Base-by-base conservation (phyloP, 2,888 invertebrate genomes). In the Caenorhabditis plicata region DNA sequence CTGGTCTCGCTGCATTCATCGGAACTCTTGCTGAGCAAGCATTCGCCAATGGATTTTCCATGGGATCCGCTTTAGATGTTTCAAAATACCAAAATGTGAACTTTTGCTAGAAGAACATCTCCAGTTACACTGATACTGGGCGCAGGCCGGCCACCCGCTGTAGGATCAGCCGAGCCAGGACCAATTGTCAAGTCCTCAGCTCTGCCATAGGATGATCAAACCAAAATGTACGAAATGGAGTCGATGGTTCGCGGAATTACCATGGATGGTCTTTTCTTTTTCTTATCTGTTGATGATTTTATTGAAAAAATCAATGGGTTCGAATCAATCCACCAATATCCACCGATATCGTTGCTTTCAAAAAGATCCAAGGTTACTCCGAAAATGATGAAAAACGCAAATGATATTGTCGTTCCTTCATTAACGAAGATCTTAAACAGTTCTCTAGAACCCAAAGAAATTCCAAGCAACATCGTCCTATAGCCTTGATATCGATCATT, bases 101-200 rank as follows among this genome's bases (percentile, higher is more conserved):
- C 25, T 73, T 78, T 36, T 79, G 79, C 78, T 75, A 67, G 68
- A 68, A 66, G 43, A 63, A 79, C 66, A 71, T 79, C 35, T 68
- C 68, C 45, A 63, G 63, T 32, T 79, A 73, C 67, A 60, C 64
- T 31, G 66, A 69, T 26, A 61, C 63, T 42, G 71, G 69, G 58
- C 61, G 69, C 41, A 53, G 64, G 36, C 32, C 73, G 74, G 74
- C 42, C 71, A 22, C 54, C 66, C 11, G 68, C 68, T 15, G 67
- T 66, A 54, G 68, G 60, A 48, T 63, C 65, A 13, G 57, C 60
- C 36, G 96, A 95, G 85, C 91, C 93, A 11, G 81, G 77, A 47
- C 85, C 93, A 9, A 91, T 96, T 83, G 96, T 96, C 50, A 96
- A 96, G 82, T 93, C 93, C 39, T 92, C 89, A 76, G 89, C 96